Evolutionary conservation across 92 coral and sea anemone species (phyloP).

Genomic region (Montipora capitata): DNA sequence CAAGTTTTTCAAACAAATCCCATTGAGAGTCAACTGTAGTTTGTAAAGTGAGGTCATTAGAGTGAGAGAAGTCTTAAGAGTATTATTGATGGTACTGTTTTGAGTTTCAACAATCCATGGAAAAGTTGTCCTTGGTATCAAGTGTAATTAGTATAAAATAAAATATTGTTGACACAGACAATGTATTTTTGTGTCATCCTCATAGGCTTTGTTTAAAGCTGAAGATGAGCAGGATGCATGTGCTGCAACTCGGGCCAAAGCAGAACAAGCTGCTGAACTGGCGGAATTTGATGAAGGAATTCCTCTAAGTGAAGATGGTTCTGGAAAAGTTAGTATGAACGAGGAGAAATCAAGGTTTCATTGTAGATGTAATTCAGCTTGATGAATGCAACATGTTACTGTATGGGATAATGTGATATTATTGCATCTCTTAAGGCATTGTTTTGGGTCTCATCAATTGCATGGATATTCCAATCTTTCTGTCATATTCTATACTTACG

Average conservation of each 20-base stretch:
- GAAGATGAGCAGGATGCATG: slow-evolving; percentile 99
- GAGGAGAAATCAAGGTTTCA: not conserved
- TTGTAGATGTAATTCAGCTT: no score
- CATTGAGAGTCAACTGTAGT: no score
- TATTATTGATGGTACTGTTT: no score
- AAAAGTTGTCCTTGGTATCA: not conserved
- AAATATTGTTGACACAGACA: not conserved
- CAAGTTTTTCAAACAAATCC: no score
- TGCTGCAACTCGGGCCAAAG: slow-evolving; percentile 96
- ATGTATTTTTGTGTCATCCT: not conserved
- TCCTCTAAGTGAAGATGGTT: slow-evolving; percentile 83
- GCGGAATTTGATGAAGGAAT: slow-evolving; percentile 97
- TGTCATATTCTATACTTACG: not conserved
- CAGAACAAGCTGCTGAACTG: slow-evolving; percentile 96
- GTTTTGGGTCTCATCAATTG: not conserved
- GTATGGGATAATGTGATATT: not conserved
- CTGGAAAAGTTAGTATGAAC: slow-evolving; percentile 69
- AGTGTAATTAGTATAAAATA: no score
- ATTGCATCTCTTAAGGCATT: not conserved
- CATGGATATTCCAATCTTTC: not conserved
- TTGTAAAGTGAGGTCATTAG: no score
- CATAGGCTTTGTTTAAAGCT: slow-evolving; percentile 92
- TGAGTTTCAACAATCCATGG: no score
- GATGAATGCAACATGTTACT: not conserved
- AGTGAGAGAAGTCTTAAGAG: no score